Base-by-base conservation (phyloP, 2,797 vertebrate species). In the Lophotriccus pileatus region DNA sequence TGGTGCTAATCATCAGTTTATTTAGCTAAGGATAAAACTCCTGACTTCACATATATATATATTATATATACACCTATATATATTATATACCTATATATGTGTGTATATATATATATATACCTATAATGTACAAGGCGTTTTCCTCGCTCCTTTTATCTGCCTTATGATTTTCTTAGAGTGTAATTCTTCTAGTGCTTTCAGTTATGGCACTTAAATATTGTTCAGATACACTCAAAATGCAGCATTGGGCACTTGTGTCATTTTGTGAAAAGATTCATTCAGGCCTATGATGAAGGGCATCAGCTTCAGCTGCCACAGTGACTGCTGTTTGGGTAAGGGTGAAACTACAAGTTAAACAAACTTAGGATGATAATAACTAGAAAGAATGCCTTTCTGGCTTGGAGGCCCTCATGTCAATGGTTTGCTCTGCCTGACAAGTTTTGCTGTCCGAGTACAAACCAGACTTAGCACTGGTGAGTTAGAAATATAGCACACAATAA, bases 171-270 rank as follows among this genome's bases (percentile, higher is more conserved):
- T 53, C 24, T 32, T 8, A 1, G n/a, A 37, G 28, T 13, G 8
- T 21, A 18, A 24, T 52, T 84, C 22, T 50, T 25, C 6, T 8
- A 6, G 27, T 36, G 44, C 64, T 67, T 72, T 43, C 34, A 36
- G 46, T 46, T 49, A 41, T 32, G 44, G 15, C 14, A 3, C 47
- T 66, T 72, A 30, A 53, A 14, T 24, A 14, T 12, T 23, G 22
- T 44, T 32, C 12, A 27, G 17, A 53, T 24, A 15, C 4, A n/a
- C 14, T 10, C 30, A 68, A 58, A 86, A 14, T 7, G 3, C 34
- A 7, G 18, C 5, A 16, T 21, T 32, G 24, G 14, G 5, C 55
- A 6, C 2, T 0, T 23, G 1, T 37, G 7, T 66, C 4, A 1
- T 44, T 68, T 58, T n/a, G 43, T 22, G 8, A 9, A 36, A 27